A percentile compares a stretch with the other conserved stretches of the same genome.
Conservation (phyloP, 2,113 vertebrate species). For the Lanius ludovicianus region DNA sequence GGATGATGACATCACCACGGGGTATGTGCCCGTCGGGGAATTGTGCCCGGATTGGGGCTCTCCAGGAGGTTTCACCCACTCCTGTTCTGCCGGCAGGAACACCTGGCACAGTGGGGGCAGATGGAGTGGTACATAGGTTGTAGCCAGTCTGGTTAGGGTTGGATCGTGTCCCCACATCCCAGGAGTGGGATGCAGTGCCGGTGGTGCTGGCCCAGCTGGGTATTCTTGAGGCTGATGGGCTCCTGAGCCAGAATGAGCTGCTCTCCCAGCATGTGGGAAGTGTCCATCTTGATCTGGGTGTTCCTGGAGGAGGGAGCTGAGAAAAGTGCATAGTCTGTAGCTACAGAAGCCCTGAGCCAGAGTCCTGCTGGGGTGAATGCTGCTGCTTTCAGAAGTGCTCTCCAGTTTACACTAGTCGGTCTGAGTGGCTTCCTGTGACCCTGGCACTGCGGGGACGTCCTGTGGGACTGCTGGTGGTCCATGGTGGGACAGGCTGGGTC, state of each 20-base stretch:
- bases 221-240: background rate
- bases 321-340: background rate
- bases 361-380: background rate
- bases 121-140: background rate
- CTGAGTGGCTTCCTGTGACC: background rate
- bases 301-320: background rate
- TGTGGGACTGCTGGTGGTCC: background rate
- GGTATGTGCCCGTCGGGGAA: conserved; percentile 61
- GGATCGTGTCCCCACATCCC: accelerated
- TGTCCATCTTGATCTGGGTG: background rate
- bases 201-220: background rate
- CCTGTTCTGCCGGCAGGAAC: accelerated
- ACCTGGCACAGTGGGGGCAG: accelerated
- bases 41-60: accelerated
- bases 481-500: background rate
- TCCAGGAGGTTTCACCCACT: background rate
- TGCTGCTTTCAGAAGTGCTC: background rate
- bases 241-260: background rate
- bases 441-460: background rate
- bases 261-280: accelerated
- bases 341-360: background rate
- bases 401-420: background rate
- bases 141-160: background rate
- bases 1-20: conserved; percentile 89
- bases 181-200: background rate